Evolutionary conservation across 2,888 invertebrate genomes (phyloP), one percentile per base, ranked within the genome.

Genomic region (Pyrrhosoma nymphula): DNA sequence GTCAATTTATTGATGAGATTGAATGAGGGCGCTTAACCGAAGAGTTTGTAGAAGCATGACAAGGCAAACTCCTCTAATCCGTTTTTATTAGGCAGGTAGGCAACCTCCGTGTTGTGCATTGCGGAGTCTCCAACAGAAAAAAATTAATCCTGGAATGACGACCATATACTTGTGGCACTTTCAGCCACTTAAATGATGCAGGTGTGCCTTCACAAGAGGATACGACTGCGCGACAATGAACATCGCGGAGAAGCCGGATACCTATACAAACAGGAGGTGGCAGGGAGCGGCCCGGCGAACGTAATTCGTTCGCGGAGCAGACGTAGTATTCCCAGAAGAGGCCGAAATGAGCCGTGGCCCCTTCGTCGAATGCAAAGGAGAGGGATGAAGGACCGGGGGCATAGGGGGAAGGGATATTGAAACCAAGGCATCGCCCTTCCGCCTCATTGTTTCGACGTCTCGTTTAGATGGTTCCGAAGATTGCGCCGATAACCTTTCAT

Each of bases 371-470:
- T 30, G 30, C 82, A 82, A 30, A 35, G 10, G 69, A n/a, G 39
- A 63, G 56, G 39, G 39, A 90, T 56, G 18, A 26, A 56, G 60
- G 60, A 75, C 26, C 63, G 55, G 47, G 75, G 60, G n/a, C n/a
- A n/a, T n/a, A n/a, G n/a, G n/a, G n/a, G n/a, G n/a, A n/a, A n/a
- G 60, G n/a, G 69, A 93, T 47, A 93, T 69, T 93, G 93, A 93
- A 93, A 93, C 69, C 47, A 75, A 93, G 93, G 69, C 93, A 93
- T 93, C 93, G 93, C 93, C 93, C 93, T 93, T 93, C 93, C 93
- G 93, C 47, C 69, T 47, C 47, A 93, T 93, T 93, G 93, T 93
- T 39, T 69, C 47, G 26, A 35, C 35, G 60, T 69, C 75, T 47
- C 93, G 47, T 93, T 93, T 55, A 60, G 93, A 69, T 69, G 69